These are phyloP conservation scores for Pyrrhosoma nymphula DNA, from an alignment of 2,888 invertebrate genomes.

Conservation along the genomic window DNA sequence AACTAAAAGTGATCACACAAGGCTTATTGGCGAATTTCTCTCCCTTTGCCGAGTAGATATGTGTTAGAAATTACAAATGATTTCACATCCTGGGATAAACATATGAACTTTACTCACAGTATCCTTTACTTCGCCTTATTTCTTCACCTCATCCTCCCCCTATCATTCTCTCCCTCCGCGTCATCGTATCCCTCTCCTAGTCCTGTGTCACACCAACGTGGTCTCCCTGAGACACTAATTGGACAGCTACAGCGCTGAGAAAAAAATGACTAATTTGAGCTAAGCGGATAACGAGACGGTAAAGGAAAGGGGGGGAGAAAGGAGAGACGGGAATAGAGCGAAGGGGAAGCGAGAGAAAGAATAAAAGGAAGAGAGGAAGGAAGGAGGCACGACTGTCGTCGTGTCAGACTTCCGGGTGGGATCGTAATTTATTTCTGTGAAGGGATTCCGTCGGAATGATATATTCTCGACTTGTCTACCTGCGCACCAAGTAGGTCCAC, in stretches of 20 bases:
- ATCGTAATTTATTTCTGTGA: constrained; percentile 51
- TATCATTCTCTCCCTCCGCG: background rate
- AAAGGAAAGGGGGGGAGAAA: background rate
- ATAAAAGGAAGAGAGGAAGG: background rate
- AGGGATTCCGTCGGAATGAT: constrained; percentile 18
- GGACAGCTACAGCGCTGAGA: constrained; percentile 47
- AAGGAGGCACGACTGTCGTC: background rate
- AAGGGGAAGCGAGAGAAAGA: no score
- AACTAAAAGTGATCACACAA: no score
- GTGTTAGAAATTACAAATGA: no score
- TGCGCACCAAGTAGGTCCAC: background rate
- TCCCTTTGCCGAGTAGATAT: no score
- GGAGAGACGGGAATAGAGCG: background rate
- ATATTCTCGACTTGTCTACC: background rate
- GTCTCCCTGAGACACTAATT: constrained; percentile 55
- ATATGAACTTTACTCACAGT: no score
- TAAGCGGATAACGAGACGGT: constrained; percentile 51
- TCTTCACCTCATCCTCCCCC: background rate
- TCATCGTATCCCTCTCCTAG: background rate
- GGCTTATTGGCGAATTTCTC: no score
- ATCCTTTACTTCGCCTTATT: background rate
- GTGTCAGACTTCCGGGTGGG: constrained; percentile 21
- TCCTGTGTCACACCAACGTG: background rate
- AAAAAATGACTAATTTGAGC: constrained; percentile 64
- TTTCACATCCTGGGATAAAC: no score